Conservation (phyloP, 2,888 invertebrate genomes). For the Pandemis heparana region DNA sequence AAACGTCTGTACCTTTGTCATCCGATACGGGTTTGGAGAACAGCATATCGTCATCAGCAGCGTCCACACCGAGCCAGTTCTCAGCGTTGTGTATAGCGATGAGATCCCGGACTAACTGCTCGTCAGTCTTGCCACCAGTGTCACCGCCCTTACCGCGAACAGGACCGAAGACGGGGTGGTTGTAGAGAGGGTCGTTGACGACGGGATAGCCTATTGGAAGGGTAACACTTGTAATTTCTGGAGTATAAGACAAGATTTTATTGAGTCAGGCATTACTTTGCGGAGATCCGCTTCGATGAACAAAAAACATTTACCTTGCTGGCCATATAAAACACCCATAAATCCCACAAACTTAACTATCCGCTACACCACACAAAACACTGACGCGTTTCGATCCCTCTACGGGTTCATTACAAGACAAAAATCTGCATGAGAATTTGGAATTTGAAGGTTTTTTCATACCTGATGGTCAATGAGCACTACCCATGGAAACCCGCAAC, state of each 20-base stretch:
- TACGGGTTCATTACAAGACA: no score
- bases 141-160: constrained; percentile 95
- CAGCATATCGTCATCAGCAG: constrained; percentile 93
- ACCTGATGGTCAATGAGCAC: background rate
- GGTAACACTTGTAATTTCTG: background rate
- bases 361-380: no score
- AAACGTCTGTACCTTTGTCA: constrained; percentile 81
- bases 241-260: background rate
- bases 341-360: no score
- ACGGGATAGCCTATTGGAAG: constrained; percentile 94
- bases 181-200: constrained; percentile 98
- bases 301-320: no score
- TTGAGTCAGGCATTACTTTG: no score
- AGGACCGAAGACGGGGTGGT: constrained; percentile 98
- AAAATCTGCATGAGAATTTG: no score
- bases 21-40: constrained; percentile 91
- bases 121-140: constrained; percentile 95
- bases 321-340: no score
- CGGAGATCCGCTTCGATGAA: no score
- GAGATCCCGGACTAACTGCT: constrained; percentile 94
- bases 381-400: no score
- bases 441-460: no score
- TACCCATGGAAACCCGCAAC: no score
- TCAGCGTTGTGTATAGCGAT: constrained; percentile 97
- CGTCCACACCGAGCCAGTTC: constrained; percentile 97